Conservation (phyloP, 2,113 vertebrate genomes). For the Boulengeromyrus knoepffleri region DNA sequence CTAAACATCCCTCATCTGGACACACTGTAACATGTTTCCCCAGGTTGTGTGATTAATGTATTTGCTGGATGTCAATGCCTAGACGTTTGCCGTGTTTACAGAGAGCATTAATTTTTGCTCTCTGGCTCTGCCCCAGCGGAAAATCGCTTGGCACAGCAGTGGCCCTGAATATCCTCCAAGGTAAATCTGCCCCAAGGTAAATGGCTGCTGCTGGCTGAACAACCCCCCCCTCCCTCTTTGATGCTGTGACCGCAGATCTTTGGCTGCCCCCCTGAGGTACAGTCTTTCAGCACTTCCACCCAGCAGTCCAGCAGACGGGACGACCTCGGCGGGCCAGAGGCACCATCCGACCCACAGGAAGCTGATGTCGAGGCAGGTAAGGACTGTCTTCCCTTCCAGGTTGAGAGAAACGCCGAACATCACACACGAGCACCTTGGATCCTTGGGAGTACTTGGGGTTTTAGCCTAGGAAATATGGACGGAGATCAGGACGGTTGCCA, state of each 20-base stretch:
- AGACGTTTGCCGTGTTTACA: neutral
- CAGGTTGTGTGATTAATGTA: neutral
- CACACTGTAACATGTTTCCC: neutral
- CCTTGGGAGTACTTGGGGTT: neutral
- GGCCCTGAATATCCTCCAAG: neutral
- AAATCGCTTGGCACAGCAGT: neutral
- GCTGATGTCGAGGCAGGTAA: neutral
- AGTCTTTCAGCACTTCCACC: neutral
- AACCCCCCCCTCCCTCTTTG: neutral
- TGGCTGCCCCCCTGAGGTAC: neutral
- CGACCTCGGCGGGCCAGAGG: neutral
- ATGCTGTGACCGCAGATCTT: conserved; percentile 7
- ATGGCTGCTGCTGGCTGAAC: neutral
- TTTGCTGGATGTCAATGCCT: neutral
- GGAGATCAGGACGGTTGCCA: neutral
- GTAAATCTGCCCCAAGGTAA: neutral
- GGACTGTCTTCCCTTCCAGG: neutral
- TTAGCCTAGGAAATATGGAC: neutral
- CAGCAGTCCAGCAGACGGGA: neutral
- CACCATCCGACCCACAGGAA: neutral
- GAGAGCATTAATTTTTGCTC: neutral
- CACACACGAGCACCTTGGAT: neutral
- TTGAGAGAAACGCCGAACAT: neutral
- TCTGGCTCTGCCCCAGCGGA: neutral
- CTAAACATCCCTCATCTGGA: neutral